Base-by-base conservation (phyloP, 2,888 invertebrate genomes). In the Napeogenes inachia region DNA sequence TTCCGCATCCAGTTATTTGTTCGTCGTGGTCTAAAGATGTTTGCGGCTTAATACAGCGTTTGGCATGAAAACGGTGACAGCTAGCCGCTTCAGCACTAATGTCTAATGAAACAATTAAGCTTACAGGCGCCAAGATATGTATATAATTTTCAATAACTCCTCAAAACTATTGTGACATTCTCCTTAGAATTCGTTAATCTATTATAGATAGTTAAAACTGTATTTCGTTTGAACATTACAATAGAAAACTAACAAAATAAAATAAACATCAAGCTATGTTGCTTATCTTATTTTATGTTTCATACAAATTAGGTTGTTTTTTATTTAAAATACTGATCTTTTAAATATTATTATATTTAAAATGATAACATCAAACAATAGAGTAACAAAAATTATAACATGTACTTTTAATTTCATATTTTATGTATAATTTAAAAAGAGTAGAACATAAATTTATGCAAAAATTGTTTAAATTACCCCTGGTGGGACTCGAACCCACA, bases 401-500 rank as follows among this genome's bases (percentile, higher is more conserved):
- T 35, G 3, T 2, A 5, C 35, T 35, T 35, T 35, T 35, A 35
- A 35, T 0, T 21, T 21, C 21, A 1, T 21, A 21, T 21, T 35
- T 10, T 42, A 42, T 42, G 10, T 42, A 42, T 10, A 6, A 42
- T 8, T 42, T 10, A 10, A 42, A 42, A 42, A 10, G 12, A 10
- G 12, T 10, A 10, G 42, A 42, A 42, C 21, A 10, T 10, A 42
- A 42, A 2, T 3, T 42, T 42, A 10, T 42, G 42, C 42, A 50
- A 50, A 50, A 21, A 30, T 30, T 10, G 10, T 30, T 6, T 42
- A 8, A 30, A 61, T 68, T 93, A 93, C 93, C 93, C 93, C 93
- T 93, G 93, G 93, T 93, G 93, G 93, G 93, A 93, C 93, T 93
- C 93, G 93, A 93, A 93, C 93, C 93, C 93, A 93, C 93, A 93